Percentiles rank a stretch among this genome's conserved stretches.
phyloP scores from a whole-genome alignment of 2,113 vertebrate species.

The Malurus elegans region DNA sequence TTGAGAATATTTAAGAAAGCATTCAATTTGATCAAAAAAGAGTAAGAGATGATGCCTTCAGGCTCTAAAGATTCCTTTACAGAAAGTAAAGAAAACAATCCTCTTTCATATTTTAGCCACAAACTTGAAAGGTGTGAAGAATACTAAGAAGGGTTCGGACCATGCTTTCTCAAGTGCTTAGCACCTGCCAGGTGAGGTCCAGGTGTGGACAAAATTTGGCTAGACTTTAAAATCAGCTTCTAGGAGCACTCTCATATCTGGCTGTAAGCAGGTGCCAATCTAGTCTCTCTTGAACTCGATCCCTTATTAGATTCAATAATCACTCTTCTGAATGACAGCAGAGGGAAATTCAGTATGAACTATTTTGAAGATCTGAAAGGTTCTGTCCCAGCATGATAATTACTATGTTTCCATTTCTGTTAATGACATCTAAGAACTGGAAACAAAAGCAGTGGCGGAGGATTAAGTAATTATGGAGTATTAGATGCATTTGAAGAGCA shows the following conservation, averaged over 20 bases:
- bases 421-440: conserved; percentile 60
- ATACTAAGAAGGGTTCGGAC: not conserved
- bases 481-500: conserved; percentile 66
- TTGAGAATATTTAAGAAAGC: not conserved
- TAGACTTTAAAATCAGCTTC: not conserved
- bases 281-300: not conserved
- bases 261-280: not conserved
- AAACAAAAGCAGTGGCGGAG: conserved; percentile 42
- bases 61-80: not conserved
- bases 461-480: conserved; percentile 75
- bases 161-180: not conserved
- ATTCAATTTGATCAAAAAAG: not conserved
- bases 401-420: conserved; percentile 45
- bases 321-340: not conserved
- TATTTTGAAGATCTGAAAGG: not conserved
- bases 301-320: not conserved
- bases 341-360: conserved; percentile 5
- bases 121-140: not conserved
- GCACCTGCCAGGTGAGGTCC: not conserved
- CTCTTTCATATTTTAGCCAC: not conserved
- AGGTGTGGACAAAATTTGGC: not conserved
- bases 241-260: not conserved
- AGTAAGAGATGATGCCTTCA: not conserved
- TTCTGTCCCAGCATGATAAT: not conserved
- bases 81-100: not conserved